Conservation (phyloP, 2,888 invertebrate genomes). For the Tetramorium bicarinatum region DNA sequence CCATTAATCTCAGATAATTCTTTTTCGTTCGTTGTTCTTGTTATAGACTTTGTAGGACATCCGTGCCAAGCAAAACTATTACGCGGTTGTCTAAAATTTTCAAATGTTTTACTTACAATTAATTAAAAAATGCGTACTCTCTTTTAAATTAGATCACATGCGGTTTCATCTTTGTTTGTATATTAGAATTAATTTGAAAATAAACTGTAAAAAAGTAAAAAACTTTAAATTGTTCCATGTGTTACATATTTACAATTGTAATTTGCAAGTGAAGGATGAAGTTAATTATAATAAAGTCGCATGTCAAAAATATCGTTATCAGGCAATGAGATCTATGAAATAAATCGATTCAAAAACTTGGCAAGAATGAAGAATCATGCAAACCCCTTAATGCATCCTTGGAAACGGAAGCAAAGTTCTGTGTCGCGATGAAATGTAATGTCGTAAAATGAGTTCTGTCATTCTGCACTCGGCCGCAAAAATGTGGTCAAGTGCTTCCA, state of each 20-base stretch:
- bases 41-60: neutral
- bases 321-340: slow-evolving; percentile 47
- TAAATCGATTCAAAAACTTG: slow-evolving; percentile 40
- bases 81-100: neutral
- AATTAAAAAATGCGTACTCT: neutral
- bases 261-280: neutral
- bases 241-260: neutral
- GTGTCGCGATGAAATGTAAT: neutral
- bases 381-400: slow-evolving; percentile 65
- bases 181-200: neutral
- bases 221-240: neutral
- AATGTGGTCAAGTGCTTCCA: slow-evolving; percentile 9
- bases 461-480: slow-evolving; percentile 6
- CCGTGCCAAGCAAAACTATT: slow-evolving; percentile 23
- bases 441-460: slow-evolving; percentile 25
- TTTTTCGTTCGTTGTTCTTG: slow-evolving; percentile 33
- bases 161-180: neutral
- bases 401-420: slow-evolving; percentile 6
- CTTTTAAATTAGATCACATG: neutral
- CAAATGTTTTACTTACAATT: neutral
- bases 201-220: neutral
- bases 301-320: neutral
- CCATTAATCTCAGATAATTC: slow-evolving; percentile 38
- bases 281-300: slow-evolving; percentile 58
- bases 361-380: slow-evolving; percentile 53